Evolutionary conservation across 35 echinoderm and acorn worm species (phyloP).

Genomic region (Strongylocentrotus purpuratus): DNA sequence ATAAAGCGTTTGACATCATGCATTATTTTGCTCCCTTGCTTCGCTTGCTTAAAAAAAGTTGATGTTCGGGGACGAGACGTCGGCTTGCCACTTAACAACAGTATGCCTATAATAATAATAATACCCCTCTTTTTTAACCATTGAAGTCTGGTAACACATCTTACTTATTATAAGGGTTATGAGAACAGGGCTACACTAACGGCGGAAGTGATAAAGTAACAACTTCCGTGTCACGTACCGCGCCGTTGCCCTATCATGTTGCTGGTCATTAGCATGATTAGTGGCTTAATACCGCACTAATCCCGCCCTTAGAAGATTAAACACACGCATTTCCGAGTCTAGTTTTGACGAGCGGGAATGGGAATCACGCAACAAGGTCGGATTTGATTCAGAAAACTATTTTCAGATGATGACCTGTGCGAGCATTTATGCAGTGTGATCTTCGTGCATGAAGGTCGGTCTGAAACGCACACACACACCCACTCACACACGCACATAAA

Average conservation of each 20-base stretch:
- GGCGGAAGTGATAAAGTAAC: slow-evolving; percentile 2
- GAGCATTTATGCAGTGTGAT: neutral
- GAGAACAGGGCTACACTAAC: neutral
- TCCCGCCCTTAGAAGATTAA: neutral
- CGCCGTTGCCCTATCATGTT: neutral
- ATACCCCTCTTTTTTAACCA: no score
- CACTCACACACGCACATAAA: no score
- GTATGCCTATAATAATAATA: no score
- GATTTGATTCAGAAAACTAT: neutral
- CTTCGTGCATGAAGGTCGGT: neutral
- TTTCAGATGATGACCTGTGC: neutral
- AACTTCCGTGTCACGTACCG: neutral
- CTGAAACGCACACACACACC: no score
- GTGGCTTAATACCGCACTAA: neutral
- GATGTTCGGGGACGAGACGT: no score
- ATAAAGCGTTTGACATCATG: no score
- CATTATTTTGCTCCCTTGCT: no score
- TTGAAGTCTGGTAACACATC: no score
- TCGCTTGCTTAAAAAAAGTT: no score
- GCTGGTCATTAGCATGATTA: neutral
- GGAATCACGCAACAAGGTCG: neutral
- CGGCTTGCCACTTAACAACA: no score
- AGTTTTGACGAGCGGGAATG: neutral
- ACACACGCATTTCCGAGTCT: neutral
- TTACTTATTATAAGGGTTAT: neutral